Evolutionary conservation across 2,113 vertebrate genomes (phyloP).

Genomic region (Ranitomeya variabilis): DNA sequence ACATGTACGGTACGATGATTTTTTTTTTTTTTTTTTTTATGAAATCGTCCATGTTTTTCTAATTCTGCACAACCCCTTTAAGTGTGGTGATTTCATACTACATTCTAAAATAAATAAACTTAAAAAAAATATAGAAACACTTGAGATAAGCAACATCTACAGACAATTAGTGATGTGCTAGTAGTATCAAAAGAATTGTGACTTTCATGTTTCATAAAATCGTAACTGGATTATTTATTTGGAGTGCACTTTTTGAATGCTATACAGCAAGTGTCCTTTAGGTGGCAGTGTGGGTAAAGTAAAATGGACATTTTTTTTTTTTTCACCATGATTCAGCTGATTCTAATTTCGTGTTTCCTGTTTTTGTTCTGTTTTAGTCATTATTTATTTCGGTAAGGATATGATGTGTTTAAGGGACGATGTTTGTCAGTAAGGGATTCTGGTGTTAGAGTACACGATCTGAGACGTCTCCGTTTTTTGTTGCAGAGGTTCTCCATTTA

Average conservation of each 20-base stretch:
- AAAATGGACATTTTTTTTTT: background rate
- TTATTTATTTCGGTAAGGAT: slow-evolving; percentile 33
- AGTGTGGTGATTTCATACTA: background rate
- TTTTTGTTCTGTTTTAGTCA: slow-evolving; percentile 15
- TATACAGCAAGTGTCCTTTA: slow-evolving; percentile 42
- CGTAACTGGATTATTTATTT: slow-evolving; percentile 28
- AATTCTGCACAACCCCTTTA: background rate
- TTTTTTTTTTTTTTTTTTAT: background rate
- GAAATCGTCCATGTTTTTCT: background rate
- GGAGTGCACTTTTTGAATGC: background rate
- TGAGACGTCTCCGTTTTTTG: background rate
- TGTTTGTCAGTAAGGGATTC: background rate
- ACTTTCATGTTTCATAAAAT: slow-evolving; percentile 16
- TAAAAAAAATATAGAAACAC: background rate
- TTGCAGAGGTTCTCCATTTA: background rate
- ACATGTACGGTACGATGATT: background rate
- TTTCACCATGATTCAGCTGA: slow-evolving; percentile 13
- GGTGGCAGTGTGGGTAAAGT: slow-evolving; percentile 40
- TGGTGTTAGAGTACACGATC: background rate
- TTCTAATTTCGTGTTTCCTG: slow-evolving; percentile 3
- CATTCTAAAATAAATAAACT: background rate
- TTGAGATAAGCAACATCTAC: background rate
- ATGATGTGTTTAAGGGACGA: slow-evolving; percentile 15
- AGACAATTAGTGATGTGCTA: slow-evolving; percentile 22
- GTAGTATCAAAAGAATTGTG: background rate